Base-by-base conservation (phyloP, 2,888 invertebrate genomes). In the Thyatira batis region DNA sequence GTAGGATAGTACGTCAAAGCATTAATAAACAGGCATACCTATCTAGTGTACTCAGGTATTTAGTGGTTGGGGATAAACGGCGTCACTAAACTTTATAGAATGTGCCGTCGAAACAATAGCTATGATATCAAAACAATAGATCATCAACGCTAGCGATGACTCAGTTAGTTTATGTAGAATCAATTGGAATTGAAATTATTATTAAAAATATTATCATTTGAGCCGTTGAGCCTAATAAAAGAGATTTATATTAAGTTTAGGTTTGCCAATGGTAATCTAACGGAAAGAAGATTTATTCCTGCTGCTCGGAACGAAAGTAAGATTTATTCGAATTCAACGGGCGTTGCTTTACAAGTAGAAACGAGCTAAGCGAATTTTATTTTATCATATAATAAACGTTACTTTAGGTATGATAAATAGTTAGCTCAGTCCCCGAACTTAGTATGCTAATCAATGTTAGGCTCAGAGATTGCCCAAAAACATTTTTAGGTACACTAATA, bases 61-160 rank as follows among this genome's bases (percentile, higher is more conserved):
- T 30, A 1, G n/a, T 9, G 30, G 30, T 30, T 8, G 13, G n/a
- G n/a, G n/a, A n/a, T n/a, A n/a, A n/a, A n/a, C n/a, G n/a, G 17
- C 17, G 39, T 17, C 13, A 13, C 17, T 27, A 28, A 17, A 17
- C 27, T 13, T 13, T 25, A 13, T 23, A 46, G 23, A 27, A 25
- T 17, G 20, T 20, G 45, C 20, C 20, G 27, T 28, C 20, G 27
- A 11, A 20, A 67, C 63, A 67, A 64, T 71, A 49, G 52, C 52
- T 48, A 50, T 67, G 56, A 62, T 71, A 61, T 65, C 60, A 67
- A 69, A 67, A 73, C 71, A 69, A 71, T 68, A 57, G 63, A 49
- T 51, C 52, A 50, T 53, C 45, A 49, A 58, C 50, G 55, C n/a
- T 45, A 45, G 55, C 59, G 55, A 59, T 60, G 62, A 55, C 56